Evolutionary conservation across 2,888 invertebrate genomes (phyloP).

Genomic region (Stenchaetothrips biformis): DNA sequence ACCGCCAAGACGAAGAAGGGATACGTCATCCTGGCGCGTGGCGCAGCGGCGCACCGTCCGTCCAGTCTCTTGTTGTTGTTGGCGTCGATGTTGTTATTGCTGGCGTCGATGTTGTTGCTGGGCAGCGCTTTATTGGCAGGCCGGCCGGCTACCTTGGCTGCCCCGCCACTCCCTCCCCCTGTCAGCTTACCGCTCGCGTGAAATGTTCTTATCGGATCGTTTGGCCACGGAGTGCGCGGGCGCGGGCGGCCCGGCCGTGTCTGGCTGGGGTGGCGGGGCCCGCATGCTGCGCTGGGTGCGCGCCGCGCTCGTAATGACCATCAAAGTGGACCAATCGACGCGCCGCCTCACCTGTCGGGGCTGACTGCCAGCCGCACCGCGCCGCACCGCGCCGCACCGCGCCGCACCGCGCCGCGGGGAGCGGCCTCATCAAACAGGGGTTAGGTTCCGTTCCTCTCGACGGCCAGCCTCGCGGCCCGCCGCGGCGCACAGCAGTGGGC

Average conservation of each 20-base stretch:
- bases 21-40: no score
- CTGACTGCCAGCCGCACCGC: not conserved
- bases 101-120: no score
- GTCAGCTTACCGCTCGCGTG: not conserved
- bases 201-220: not conserved
- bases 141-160: no score
- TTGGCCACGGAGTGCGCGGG: not conserved
- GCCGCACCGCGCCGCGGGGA: not conserved
- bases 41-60: no score
- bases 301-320: not conserved
- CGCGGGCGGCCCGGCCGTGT: not conserved
- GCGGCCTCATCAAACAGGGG: not conserved
- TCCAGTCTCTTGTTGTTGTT: no score
- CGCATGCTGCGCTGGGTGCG: not conserved
- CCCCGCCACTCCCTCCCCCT: no score
- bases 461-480: no score
- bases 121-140: no score
- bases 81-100: no score
- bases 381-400: not conserved
- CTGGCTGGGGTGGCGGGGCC: not conserved
- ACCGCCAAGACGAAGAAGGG: no score
- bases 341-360: not conserved
- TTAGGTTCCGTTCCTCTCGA: no score
- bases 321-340: not conserved
- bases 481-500: no score